Evolutionary conservation across 2,888 invertebrate species (phyloP).

Genomic region (Drosophila tripunctata): DNA sequence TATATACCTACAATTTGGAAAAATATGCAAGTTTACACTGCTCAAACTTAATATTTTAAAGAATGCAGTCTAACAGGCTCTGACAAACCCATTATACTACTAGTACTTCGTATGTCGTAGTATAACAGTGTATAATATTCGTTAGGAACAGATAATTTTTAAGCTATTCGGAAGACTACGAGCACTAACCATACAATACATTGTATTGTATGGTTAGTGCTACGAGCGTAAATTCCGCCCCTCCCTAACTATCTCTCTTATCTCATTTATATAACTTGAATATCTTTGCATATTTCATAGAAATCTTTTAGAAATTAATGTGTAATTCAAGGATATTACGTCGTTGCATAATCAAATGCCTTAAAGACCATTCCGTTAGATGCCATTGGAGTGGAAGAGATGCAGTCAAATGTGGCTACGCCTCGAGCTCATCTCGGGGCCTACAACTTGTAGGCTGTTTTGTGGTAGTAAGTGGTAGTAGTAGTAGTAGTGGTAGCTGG

Average conservation of each 20-base stretch:
- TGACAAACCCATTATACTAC: too few species aligned
- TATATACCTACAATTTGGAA: too few species aligned
- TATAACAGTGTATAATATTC: too few species aligned
- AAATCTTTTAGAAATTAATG: conserved; percentile 7
- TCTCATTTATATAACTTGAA: neutral
- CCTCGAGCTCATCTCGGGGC: conserved; percentile 9
- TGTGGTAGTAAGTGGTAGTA: neutral
- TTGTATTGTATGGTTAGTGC: too few species aligned
- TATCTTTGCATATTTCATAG: neutral
- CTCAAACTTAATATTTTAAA: too few species aligned
- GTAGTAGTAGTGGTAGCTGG: conserved; percentile 50
- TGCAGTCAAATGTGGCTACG: conserved; percentile 20
- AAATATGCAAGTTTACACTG: too few species aligned
- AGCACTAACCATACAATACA: too few species aligned
- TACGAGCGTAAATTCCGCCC: too few species aligned
- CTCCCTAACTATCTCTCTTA: neutral
- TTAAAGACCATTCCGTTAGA: conserved; percentile 23
- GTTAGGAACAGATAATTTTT: too few species aligned
- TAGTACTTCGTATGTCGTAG: too few species aligned
- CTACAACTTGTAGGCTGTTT: neutral
- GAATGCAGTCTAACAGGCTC: too few species aligned
- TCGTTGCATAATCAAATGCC: conserved; percentile 19
- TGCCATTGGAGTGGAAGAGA: conserved; percentile 5
- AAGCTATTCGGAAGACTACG: too few species aligned
- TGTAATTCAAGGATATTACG: conserved; percentile 24